phyloP scores from a whole-genome alignment of 2,888 invertebrate genomes.

The Agrenia bidenticulata region DNA sequence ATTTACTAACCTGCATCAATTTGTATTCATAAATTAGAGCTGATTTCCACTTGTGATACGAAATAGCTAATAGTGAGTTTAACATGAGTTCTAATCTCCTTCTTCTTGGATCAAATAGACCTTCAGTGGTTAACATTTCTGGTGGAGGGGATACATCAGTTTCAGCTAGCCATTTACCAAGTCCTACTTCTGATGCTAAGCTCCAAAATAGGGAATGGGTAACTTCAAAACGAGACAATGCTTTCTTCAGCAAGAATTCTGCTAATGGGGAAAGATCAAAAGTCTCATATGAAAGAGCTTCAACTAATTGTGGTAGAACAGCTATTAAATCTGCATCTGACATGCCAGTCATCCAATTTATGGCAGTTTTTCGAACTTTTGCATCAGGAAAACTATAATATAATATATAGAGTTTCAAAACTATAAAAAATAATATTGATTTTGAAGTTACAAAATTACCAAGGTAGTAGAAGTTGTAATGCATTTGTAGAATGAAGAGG shows the following conservation, averaged over 20 bases:
- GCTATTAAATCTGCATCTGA: slow-evolving; percentile 86
- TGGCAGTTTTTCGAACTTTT: slow-evolving; percentile 80
- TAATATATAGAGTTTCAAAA: not conserved
- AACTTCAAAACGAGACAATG: slow-evolving; percentile 82
- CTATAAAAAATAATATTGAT: slow-evolving; percentile 9
- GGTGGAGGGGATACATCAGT: slow-evolving; percentile 21
- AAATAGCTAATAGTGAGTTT: slow-evolving; percentile 79
- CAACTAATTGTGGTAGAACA: slow-evolving; percentile 88
- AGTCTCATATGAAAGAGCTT: slow-evolving; percentile 85
- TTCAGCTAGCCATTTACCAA: slow-evolving; percentile 46
- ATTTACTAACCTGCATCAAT: slow-evolving; percentile 43
- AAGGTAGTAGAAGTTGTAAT: slow-evolving; percentile 85
- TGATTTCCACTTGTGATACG: slow-evolving; percentile 63
- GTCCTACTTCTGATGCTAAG: slow-evolving; percentile 64
- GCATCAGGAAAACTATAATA: slow-evolving; percentile 81
- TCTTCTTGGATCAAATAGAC: slow-evolving; percentile 48
- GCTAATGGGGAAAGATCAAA: slow-evolving; percentile 87
- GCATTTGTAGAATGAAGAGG: slow-evolving; percentile 84
- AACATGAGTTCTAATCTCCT: slow-evolving; percentile 80
- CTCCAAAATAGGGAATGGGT: slow-evolving; percentile 96
- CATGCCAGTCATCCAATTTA: slow-evolving; percentile 75
- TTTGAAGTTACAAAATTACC: slow-evolving; percentile 62
- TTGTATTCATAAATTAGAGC: slow-evolving; percentile 47
- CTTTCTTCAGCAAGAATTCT: slow-evolving; percentile 75
- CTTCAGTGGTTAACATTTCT: slow-evolving; percentile 18